Conservation (phyloP, 35 echinoderm and acorn worm species). For the Ophioderma brevispina region DNA sequence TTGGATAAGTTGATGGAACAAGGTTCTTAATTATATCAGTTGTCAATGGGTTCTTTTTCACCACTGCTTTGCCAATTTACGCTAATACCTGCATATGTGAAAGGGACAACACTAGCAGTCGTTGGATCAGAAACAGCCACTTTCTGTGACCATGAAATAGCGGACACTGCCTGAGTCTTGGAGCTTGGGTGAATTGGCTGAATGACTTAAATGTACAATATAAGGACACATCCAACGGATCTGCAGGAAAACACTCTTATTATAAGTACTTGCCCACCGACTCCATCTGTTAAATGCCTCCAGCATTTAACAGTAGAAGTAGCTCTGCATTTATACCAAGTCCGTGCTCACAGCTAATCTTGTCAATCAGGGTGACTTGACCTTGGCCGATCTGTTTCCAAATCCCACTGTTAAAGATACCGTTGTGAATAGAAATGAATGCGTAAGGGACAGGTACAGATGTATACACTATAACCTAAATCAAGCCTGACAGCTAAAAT, state of each 20-base stretch:
- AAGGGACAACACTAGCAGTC: background rate
- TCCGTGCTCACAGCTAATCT: background rate
- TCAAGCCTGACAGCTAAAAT: conserved; percentile 20
- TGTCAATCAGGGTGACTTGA: background rate
- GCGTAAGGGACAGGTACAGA: background rate
- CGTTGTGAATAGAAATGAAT: background rate
- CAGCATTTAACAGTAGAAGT: conserved; percentile 12
- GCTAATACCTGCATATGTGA: background rate
- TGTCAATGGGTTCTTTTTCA: background rate
- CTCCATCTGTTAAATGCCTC: conserved; percentile 12
- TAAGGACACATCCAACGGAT: background rate
- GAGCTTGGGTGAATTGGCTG: background rate
- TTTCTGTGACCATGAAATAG: conserved; percentile 15
- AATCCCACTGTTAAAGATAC: conserved; percentile 25
- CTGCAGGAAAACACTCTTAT: background rate
- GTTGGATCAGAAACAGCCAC: background rate
- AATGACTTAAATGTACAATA: background rate
- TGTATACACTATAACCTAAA: background rate
- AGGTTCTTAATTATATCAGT: background rate
- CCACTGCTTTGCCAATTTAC: background rate
- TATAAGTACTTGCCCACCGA: conserved; percentile 4
- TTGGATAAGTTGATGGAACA: too few relatives aligned
- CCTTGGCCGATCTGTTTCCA: background rate
- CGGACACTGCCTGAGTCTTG: background rate
- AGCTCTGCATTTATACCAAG: background rate